Base-by-base conservation (phyloP, 2,888 invertebrate genomes). In the Fragum fragum region DNA sequence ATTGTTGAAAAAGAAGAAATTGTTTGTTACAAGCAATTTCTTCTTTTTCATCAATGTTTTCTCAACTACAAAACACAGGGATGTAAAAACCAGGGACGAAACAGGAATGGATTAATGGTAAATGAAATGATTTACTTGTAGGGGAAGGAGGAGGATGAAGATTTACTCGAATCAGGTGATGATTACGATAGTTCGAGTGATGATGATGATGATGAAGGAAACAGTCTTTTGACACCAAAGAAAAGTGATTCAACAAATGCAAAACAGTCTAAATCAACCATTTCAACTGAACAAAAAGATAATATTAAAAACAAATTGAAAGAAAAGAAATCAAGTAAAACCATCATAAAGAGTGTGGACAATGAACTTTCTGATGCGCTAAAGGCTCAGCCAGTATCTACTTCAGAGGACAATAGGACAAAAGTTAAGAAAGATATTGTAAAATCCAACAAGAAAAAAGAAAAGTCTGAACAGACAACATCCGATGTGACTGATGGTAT, bases 131-230 rank as follows among this genome's bases (percentile, higher is more conserved):
- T n/a, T n/a, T n/a, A n/a, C n/a, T n/a, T n/a, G n/a, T n/a, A n/a
- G n/a, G n/a, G n/a, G n/a, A n/a, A 53, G 39, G 39, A 39, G 7
- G 39, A 39, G 39, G 39, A 39, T 9, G 76, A 70, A 23, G 74
- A 70, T 57, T 71, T 47, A 5, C 73, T 76, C n/a, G 80, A 73
- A 9, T 52, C 28, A 26, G 81, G 87, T 55, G 83, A 81, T 29
- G 87, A 87, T 0, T 55, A 73, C 18, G 78, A 79, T 23, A 28
- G 14, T 42, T 39, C 70, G 14, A 39, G 16, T 23, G 72, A 23
- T 61, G 82, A 81, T 52, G 23, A 21, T 32, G 63, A 16, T 59
- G 82, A 80, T 39, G 79, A 77, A 28, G 55, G 71, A 16, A 16
- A 32, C 14, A 32, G 5, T 11, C 26, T 73, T 70, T 26, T 71